These are phyloP conservation scores for Paramormyrops hopkinsi DNA, from an alignment of 2,797 vertebrate genomes.

Conservation along the genomic window DNA sequence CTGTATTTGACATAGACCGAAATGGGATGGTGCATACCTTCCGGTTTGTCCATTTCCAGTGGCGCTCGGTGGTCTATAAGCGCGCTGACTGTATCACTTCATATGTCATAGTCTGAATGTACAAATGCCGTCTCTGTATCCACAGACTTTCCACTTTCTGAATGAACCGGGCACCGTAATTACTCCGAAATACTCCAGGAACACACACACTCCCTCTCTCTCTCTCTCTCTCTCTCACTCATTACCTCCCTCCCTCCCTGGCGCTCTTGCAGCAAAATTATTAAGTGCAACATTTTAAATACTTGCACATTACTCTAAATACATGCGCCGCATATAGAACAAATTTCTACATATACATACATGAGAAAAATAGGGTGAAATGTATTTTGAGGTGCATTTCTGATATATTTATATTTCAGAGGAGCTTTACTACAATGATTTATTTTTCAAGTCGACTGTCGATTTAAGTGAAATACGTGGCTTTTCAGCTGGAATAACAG, in stretches of 20 bases:
- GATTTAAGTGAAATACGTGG: not conserved
- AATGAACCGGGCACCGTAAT: not conserved
- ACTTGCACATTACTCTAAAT: not conserved
- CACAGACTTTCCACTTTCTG: not conserved
- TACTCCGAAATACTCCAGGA: not conserved
- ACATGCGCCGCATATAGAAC: not conserved
- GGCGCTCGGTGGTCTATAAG: not conserved
- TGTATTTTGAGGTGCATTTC: not conserved
- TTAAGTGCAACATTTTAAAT: not conserved
- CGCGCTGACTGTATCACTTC: not conserved
- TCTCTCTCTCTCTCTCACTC: not conserved
- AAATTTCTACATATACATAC: not conserved
- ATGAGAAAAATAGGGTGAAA: not conserved
- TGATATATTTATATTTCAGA: not conserved
- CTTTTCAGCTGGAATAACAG: not conserved
- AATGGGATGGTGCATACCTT: not conserved
- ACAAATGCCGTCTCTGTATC: not conserved
- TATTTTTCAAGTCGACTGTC: not conserved
- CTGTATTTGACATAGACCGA: not conserved
- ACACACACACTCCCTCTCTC: not conserved
- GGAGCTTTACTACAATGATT: not conserved
- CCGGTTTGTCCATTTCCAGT: not conserved
- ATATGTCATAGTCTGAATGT: not conserved
- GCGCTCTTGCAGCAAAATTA: not conserved
- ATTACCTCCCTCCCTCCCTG: not conserved